Base-by-base conservation (phyloP, 2,888 invertebrate genomes). In the Portevinia maculata region DNA sequence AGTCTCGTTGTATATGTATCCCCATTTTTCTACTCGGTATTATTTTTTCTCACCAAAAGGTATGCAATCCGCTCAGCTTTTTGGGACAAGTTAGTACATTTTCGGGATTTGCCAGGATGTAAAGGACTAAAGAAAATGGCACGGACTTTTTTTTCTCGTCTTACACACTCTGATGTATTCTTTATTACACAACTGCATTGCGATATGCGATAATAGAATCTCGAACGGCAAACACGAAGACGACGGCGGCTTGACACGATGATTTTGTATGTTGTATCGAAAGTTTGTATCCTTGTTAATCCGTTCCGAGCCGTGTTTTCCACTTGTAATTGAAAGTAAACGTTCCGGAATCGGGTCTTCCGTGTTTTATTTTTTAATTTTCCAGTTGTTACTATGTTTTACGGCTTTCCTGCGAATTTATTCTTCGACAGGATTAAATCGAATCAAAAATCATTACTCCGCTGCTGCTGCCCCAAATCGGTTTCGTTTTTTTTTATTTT, bases 41-140 rank as follows among this genome's bases (percentile, higher is more conserved):
- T 65, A 70, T 83, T 78, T 83, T 78, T 83, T 83, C 83, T 83
- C 83, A 83, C 71, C 71, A 67, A 78, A 39, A 83, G 83, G 83
- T 83, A 78, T 78, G 57, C 83, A 32, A 83, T 73, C 73, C 83
- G 83, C 78, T 78, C 83, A 73, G 78, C 83, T 83, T 89, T 89
- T 90, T 89, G 88, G 88, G 89, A 88, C 89, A 89, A 88, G 89
- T 89, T 89, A 89, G 89, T 89, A 89, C 88, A 89, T 89, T 89
- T 89, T 89, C 89, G 89, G 90, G 89, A 89, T 89, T 89, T 87
- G 89, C 89, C 90, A 90, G 89, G 90, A 90, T 90, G 89, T 89
- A 89, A 89, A 89, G 88, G 89, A 87, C 83, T 73, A 52, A 57
- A 78, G 65, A 78, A 78, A 78, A 83, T 83, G 83, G 83, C 83